Base-by-base conservation (phyloP, 2,113 vertebrate species). In the Pheucticus melanocephalus region DNA sequence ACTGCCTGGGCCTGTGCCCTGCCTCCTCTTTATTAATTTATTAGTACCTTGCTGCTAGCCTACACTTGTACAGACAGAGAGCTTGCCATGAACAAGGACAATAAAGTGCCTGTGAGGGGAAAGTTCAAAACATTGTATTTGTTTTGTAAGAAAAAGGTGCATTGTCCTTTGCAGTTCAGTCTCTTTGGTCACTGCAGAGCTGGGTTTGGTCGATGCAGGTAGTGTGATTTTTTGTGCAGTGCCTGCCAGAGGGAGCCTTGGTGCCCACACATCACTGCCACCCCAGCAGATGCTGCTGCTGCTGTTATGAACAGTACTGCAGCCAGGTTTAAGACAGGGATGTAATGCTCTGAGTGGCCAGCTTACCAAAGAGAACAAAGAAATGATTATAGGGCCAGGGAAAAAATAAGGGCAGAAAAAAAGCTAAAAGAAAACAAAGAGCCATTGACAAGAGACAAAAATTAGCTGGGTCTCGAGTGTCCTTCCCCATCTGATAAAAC, bases 401-500 rank as follows among this genome's bases (percentile, higher is more conserved):
- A 86, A 95, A 90, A 92, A 95, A 88, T 53, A 91, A 78, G 25
- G 11, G 4, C 14, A 8, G 2, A 19, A 17, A 79, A 79, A 75
- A 64, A 6, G 1, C 48, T 56, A 50, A 68, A 87, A 69, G 59
- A 60, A 92, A 92, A 97, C 89, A 96, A 96, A 92, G 94, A 89
- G 28, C 83, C 91, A 94, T 96, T 97, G 92, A 94, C n/a, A 85
- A 78, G 73, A 91, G 57, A 48, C 65, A 91, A 33, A 82, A 89
- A 94, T 92, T 87, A 87, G 69, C 64, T 72, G 71, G 45, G 78
- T 92, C 84, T 96, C 47, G 0, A 92, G 86, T 95, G 63, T 95
- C 96, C 79, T 87, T 91, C n/a, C 23, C 73, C 73, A 96, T 96
- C 93, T 97, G 93, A 97, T 96, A 92, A 97, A 95, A 57, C 86